phyloP scores from a whole-genome alignment of 2,113 vertebrate species.

The Lota lota region DNA sequence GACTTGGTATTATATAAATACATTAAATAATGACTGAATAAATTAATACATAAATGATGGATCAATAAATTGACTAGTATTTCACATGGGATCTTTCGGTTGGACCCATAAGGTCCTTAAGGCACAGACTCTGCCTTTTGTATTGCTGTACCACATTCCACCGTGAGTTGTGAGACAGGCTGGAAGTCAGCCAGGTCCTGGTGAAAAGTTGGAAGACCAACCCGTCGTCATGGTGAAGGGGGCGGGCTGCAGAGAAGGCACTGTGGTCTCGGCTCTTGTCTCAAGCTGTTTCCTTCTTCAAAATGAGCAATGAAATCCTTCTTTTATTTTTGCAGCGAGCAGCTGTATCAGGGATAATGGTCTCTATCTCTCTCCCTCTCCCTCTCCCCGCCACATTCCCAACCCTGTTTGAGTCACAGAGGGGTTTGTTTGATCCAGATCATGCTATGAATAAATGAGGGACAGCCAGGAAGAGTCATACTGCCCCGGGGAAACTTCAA shows the following conservation, averaged over 20 bases:
- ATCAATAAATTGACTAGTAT: too few relatives aligned
- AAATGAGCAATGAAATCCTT: constrained; percentile 51
- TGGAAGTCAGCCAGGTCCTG: not conserved
- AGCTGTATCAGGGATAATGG: constrained; percentile 52
- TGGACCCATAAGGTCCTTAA: too few relatives aligned
- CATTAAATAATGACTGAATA: too few relatives aligned
- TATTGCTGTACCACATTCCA: too few relatives aligned
- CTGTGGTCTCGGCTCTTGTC: constrained; percentile 25
- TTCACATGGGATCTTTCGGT: too few relatives aligned
- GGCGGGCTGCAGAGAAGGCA: constrained; percentile 24
- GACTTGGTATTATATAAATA: too few relatives aligned
- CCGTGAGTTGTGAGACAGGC: too few relatives aligned
- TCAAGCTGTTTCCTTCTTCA: constrained; percentile 10
- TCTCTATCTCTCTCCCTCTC: constrained; percentile 36
- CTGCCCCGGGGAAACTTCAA: too few relatives aligned
- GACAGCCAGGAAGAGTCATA: not conserved
- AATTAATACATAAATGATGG: too few relatives aligned
- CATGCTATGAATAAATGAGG: not conserved
- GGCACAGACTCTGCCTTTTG: too few relatives aligned
- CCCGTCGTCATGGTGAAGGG: constrained; percentile 41
- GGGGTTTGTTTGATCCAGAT: not conserved
- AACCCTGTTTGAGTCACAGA: constrained; percentile 21
- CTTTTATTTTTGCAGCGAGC: constrained; percentile 50
- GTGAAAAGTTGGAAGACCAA: constrained; percentile 33
- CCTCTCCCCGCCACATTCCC: constrained; percentile 20